A percentile compares a stretch with the other conserved stretches of the same genome.
Conservation (phyloP, 2,113 vertebrate species). For the Oncorhynchus masou region DNA sequence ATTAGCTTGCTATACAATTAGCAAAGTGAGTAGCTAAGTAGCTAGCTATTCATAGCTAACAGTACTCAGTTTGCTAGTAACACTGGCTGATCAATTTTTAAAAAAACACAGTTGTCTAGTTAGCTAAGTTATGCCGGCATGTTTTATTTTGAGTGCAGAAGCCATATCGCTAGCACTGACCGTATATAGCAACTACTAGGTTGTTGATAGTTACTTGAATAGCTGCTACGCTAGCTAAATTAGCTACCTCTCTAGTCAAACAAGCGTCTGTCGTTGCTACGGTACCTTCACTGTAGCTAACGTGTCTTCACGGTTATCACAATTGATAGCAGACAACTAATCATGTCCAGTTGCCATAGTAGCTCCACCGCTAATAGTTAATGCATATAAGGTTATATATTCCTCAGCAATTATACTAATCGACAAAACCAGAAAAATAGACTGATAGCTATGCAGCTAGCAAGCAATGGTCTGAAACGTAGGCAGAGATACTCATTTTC, state of each 20-base stretch:
- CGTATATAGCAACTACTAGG: too few species aligned
- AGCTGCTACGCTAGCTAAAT: not conserved
- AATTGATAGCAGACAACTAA: not conserved
- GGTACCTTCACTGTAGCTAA: constrained; percentile 26
- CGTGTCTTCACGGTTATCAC: not conserved
- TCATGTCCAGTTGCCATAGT: not conserved
- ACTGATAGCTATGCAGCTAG: not conserved
- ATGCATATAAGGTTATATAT: not conserved
- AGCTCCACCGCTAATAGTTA: not conserved
- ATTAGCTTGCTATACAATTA: too few species aligned
- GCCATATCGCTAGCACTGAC: too few species aligned
- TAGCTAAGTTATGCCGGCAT: too few species aligned
- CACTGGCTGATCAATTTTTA: too few species aligned
- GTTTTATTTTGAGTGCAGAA: too few species aligned
- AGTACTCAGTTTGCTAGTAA: too few species aligned
- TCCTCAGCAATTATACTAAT: not conserved
- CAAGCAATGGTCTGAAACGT: too few species aligned
- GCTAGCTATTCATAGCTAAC: too few species aligned
- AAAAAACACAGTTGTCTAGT: too few species aligned
- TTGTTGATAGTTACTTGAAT: not conserved
- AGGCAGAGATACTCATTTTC: too few species aligned
- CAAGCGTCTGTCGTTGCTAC: constrained; percentile 33
- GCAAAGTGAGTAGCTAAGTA: too few species aligned
- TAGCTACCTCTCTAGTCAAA: not conserved
- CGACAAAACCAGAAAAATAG: not conserved